A percentile compares a stretch with the other conserved stretches of the same genome.
Evolutionary conservation across 2,888 invertebrate species (phyloP).

Genomic region (Drosophila seclusa): DNA sequence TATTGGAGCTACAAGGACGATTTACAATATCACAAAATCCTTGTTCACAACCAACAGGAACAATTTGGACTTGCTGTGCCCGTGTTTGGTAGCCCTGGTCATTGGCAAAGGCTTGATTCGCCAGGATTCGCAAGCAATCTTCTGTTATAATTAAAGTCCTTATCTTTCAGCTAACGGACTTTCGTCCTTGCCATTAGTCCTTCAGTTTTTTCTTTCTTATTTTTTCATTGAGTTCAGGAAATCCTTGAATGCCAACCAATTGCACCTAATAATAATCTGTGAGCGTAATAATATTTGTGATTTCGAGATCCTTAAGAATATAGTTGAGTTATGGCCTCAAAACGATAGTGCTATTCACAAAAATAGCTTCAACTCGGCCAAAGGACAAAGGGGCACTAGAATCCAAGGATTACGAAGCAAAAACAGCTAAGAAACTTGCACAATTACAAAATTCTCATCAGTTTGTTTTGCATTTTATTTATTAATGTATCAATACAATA

Average conservation of each 20-base stretch:
- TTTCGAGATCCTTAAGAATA: neutral
- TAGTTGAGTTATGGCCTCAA: neutral
- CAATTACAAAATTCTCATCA: neutral
- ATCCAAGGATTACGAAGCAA: neutral
- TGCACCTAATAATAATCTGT: neutral
- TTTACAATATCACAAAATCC: too few relatives aligned
- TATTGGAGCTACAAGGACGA: too few relatives aligned
- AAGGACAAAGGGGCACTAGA: neutral
- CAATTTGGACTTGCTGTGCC: too few relatives aligned
- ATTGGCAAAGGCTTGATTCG: too few relatives aligned
- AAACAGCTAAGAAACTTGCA: neutral
- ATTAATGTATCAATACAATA: conserved; percentile 55
- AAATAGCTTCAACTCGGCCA: neutral
- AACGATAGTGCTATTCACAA: neutral
- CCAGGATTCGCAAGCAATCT: too few relatives aligned
- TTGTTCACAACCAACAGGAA: too few relatives aligned
- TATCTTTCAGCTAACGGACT: too few relatives aligned
- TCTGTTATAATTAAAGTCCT: too few relatives aligned
- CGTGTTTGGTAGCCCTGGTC: too few relatives aligned
- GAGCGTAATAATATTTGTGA: too few relatives aligned
- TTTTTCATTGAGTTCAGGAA: neutral
- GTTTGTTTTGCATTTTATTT: conserved; percentile 47
- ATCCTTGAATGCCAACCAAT: neutral
- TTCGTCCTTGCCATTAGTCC: neutral
- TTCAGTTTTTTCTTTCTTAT: neutral